Conservation (phyloP, 2,888 invertebrate species). For the Nymphalis polychloros region DNA sequence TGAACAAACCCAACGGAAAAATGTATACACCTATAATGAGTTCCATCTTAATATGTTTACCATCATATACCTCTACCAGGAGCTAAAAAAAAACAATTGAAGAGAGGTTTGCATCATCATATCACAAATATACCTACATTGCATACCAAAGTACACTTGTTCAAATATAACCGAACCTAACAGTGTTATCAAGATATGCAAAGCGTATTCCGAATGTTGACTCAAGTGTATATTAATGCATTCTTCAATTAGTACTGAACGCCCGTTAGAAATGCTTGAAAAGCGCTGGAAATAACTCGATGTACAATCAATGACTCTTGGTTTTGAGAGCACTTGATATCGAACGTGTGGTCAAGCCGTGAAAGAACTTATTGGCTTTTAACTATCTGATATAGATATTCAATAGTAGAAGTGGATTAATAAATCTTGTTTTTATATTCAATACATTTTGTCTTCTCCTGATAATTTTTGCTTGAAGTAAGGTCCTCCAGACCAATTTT, state of each 20-base stretch:
- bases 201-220: constrained; percentile 44
- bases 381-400: not conserved
- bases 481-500: too few relatives aligned
- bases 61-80: too few relatives aligned
- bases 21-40: too few relatives aligned
- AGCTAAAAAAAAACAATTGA: too few relatives aligned
- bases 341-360: not conserved
- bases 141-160: not conserved
- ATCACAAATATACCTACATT: not conserved
- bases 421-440: too few relatives aligned
- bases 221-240: constrained; percentile 66
- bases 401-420: too few relatives aligned
- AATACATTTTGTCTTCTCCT: too few relatives aligned
- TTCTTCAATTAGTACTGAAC: constrained; percentile 60
- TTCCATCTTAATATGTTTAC: too few relatives aligned
- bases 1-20: too few relatives aligned
- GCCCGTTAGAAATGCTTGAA: not conserved
- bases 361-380: constrained; percentile 2
- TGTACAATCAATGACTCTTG: not conserved
- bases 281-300: not conserved
- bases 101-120: too few relatives aligned
- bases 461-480: too few relatives aligned
- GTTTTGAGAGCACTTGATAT: constrained; percentile 1
- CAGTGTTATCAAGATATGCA: not conserved
- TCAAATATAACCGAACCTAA: not conserved